These are phyloP conservation scores for Diglossa cyanea DNA, from an alignment of 2,797 vertebrate genomes.

Conservation along the genomic window DNA sequence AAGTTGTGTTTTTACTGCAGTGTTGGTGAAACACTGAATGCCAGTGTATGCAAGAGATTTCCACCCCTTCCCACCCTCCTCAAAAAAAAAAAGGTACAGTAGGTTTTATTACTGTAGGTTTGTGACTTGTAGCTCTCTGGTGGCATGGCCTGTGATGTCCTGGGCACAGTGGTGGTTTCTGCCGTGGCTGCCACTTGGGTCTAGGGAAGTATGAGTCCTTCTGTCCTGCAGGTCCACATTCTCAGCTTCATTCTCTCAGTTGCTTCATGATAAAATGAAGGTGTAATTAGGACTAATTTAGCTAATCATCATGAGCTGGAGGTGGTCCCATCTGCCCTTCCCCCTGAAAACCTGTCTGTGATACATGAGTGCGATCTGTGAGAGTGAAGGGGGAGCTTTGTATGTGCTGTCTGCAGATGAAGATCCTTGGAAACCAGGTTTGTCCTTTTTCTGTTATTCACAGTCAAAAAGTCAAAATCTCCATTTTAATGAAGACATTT, in stretches of 20 bases:
- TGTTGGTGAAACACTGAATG: background rate
- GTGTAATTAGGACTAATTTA: background rate
- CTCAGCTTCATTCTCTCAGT: background rate
- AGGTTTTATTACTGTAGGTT: background rate
- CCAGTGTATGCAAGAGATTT: fast-evolving
- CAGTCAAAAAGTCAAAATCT: constrained; percentile 65
- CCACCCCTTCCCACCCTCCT: background rate
- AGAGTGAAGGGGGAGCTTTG: background rate
- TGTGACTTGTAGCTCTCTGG: background rate
- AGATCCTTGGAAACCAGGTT: constrained; percentile 12
- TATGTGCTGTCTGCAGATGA: background rate
- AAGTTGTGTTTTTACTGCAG: background rate
- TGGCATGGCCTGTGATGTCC: background rate
- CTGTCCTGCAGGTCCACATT: background rate
- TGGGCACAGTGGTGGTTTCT: background rate
- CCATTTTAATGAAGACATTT: constrained; percentile 67
- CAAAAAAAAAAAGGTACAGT: too few species aligned
- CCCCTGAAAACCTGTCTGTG: background rate
- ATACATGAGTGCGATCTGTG: background rate
- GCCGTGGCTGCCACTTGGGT: fast-evolving
- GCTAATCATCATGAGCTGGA: background rate
- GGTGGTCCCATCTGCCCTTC: background rate
- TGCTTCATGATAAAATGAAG: background rate
- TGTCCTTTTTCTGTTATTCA: constrained; percentile 49
- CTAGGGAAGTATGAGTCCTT: background rate